Conservation (phyloP, 2,113 vertebrate genomes). For the Eptesicus fuscus region DNA sequence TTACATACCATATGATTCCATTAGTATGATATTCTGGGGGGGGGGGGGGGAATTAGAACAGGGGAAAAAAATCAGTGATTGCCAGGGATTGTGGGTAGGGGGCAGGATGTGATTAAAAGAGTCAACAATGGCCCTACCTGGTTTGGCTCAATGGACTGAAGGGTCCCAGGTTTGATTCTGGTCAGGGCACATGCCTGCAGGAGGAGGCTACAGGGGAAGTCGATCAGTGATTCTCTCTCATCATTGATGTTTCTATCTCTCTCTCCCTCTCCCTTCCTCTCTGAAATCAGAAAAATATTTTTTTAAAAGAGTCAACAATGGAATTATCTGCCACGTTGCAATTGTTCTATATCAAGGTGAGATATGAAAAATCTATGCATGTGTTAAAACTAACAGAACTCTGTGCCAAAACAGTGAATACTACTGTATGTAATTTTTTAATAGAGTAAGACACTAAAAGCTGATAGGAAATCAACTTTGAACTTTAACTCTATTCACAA, state of each 20-base stretch:
- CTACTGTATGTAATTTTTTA: background rate
- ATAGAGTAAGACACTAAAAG: background rate
- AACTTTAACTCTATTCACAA: background rate
- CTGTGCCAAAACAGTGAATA: background rate
- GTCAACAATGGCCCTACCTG: too few relatives aligned
- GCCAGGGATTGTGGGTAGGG: background rate
- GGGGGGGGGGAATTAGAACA: background rate
- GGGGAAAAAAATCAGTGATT: background rate
- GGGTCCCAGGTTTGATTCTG: too few relatives aligned
- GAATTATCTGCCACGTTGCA: background rate
- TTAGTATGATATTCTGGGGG: background rate
- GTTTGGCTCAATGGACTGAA: too few relatives aligned
- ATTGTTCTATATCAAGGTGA: background rate
- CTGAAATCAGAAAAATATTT: too few relatives aligned
- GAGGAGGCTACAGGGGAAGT: too few relatives aligned
- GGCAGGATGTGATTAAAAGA: background rate
- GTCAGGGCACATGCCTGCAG: too few relatives aligned
- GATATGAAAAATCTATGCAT: background rate
- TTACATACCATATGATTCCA: background rate
- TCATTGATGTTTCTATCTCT: too few relatives aligned
- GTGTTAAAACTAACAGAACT: background rate
- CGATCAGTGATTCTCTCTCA: too few relatives aligned
- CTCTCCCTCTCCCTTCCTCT: too few relatives aligned
- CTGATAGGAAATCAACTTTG: background rate
- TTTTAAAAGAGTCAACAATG: background rate